Percentiles rank a stretch among this genome's conserved stretches.
Conservation (phyloP, 2,888 invertebrate species). For the Branchellion lobata region DNA sequence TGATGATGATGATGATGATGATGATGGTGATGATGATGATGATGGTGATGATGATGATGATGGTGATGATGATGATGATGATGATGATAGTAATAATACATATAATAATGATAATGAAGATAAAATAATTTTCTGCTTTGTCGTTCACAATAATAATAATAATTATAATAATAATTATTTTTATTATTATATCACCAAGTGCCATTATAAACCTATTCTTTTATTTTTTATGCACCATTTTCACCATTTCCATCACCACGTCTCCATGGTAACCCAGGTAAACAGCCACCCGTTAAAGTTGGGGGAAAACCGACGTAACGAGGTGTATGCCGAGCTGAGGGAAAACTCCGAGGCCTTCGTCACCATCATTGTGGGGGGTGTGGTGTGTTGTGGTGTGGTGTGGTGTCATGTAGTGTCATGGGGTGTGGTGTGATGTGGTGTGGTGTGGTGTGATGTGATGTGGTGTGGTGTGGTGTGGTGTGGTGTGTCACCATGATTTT, state of each 20-base stretch:
- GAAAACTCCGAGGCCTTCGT: constrained; percentile 75
- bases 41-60: constrained; percentile 10
- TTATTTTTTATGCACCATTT: not conserved
- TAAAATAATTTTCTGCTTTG: not conserved
- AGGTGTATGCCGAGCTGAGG: constrained; percentile 78
- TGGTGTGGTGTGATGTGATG: constrained; percentile 50
- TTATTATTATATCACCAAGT: too few relatives aligned
- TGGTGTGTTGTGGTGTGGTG: not conserved
- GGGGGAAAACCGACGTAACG: constrained; percentile 85
- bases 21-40: too few relatives aligned
- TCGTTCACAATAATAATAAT: not conserved
- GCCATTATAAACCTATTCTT: not conserved
- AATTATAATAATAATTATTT: too few relatives aligned
- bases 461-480: not conserved
- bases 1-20: too few relatives aligned
- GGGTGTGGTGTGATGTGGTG: too few relatives aligned
- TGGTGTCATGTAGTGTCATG: not conserved
- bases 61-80: not conserved
- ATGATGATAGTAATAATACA: not conserved
- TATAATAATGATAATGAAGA: not conserved
- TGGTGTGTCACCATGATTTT: too few relatives aligned
- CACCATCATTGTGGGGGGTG: constrained; percentile 71
- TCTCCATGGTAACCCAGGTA: constrained; percentile 59
- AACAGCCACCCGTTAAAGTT: constrained; percentile 66
- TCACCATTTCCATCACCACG: not conserved